A percentile compares a stretch with the other conserved stretches of the same genome.
Conservation (phyloP, 2,113 vertebrate genomes). For the Polypterus bichir region DNA sequence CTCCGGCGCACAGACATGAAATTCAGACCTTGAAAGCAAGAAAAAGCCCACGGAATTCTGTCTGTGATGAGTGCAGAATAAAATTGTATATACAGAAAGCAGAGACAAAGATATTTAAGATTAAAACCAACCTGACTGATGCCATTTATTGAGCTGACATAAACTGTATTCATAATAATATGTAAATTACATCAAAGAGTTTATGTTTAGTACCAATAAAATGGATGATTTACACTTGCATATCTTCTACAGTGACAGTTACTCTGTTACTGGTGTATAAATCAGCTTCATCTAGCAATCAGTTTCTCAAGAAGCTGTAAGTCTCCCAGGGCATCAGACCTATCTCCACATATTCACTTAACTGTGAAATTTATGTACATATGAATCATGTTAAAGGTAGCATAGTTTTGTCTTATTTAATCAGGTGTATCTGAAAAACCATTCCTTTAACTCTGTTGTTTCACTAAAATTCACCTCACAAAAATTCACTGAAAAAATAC, state of each 20-base stretch:
- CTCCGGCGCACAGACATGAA: no score
- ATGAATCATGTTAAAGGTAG: background rate
- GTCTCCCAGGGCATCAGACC: constrained; percentile 3
- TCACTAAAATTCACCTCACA: no score
- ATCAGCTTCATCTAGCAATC: constrained; percentile 1
- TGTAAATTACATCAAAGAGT: constrained; percentile 7
- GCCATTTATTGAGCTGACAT: constrained; percentile 1
- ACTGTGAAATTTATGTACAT: constrained; percentile 7
- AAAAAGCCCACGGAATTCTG: background rate
- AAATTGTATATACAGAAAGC: background rate
- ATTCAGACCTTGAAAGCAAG: no score
- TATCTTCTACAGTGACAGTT: background rate
- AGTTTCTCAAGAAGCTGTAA: background rate
- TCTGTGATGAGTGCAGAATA: background rate
- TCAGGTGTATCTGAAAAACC: no score
- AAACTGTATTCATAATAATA: background rate
- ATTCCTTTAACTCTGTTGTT: no score
- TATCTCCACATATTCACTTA: background rate
- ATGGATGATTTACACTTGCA: constrained; percentile 7
- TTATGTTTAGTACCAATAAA: constrained; percentile 6
- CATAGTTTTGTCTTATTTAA: background rate
- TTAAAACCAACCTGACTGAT: constrained; percentile 1
- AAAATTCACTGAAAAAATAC: no score
- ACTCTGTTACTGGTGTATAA: background rate
- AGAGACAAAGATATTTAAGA: background rate